These are phyloP conservation scores for Scortum barcoo DNA, from an alignment of 2,113 vertebrate species.

Conservation along the genomic window DNA sequence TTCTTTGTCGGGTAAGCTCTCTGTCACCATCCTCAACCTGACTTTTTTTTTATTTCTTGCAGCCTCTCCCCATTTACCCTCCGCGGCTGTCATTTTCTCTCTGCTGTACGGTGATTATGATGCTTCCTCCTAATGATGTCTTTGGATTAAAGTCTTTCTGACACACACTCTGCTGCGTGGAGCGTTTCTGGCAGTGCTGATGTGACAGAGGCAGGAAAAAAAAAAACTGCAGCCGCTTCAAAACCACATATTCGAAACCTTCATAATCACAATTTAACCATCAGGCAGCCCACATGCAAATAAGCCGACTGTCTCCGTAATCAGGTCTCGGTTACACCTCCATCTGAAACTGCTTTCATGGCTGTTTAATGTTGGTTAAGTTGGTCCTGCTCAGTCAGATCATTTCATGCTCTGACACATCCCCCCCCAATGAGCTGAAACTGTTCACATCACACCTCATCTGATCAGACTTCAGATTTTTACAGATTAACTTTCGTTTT, in stretches of 20 bases:
- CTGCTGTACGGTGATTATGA: slow-evolving; percentile 16
- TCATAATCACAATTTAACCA: neutral
- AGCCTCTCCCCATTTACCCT: neutral
- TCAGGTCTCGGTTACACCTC: neutral
- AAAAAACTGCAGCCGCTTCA: neutral
- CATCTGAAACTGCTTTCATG: neutral
- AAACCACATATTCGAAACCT: neutral
- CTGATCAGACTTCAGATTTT: neutral
- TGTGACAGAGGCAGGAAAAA: slow-evolving; percentile 1
- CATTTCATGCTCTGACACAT: neutral
- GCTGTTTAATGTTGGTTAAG: neutral
- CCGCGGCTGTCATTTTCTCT: neutral
- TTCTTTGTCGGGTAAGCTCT: slow-evolving; percentile 11
- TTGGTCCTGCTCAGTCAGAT: neutral
- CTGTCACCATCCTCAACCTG: neutral
- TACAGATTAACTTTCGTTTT: no score
- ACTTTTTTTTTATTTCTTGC: no score
- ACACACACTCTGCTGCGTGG: neutral
- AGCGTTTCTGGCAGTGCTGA: neutral
- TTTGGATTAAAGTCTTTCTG: slow-evolving; percentile 20
- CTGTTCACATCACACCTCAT: neutral
- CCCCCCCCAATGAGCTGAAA: neutral
- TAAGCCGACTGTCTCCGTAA: neutral
- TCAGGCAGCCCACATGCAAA: neutral
- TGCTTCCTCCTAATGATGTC: slow-evolving; percentile 30